Percentiles rank a stretch among this genome's conserved stretches.
Conservation (phyloP, 2,888 invertebrate genomes). For the Congeria kusceri region DNA sequence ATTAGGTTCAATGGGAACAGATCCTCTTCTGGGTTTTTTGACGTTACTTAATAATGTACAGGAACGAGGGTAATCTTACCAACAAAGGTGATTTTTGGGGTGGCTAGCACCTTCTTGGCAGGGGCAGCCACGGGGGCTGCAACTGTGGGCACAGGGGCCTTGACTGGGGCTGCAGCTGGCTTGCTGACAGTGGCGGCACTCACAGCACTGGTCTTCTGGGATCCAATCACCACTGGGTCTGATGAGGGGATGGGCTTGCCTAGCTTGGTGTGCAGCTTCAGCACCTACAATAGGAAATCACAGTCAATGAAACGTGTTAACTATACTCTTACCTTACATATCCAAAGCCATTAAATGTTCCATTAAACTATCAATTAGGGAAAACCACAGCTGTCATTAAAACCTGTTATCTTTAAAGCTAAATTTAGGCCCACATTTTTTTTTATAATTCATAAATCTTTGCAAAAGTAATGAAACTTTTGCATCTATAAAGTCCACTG, state of each 20-base stretch:
- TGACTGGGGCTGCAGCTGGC: conserved; percentile 48
- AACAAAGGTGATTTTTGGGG: conserved; percentile 94
- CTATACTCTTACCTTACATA: too few species aligned
- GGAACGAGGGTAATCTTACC: conserved; percentile 86
- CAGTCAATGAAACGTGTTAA: too few species aligned
- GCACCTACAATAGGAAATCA: conserved; percentile 86
- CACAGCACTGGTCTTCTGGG: conserved; percentile 67
- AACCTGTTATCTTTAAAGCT: too few species aligned
- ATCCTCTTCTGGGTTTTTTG: too few species aligned
- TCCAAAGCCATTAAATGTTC: too few species aligned
- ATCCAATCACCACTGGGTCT: conserved; percentile 93
- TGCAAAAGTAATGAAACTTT: too few species aligned
- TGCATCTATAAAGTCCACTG: too few species aligned
- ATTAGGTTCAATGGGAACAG: too few species aligned
- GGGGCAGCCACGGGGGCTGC: conserved; percentile 64
- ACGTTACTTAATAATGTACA: not conserved
- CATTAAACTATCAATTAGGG: too few species aligned
- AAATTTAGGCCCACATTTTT: too few species aligned
- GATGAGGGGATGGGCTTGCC: conserved; percentile 99
- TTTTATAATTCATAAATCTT: too few species aligned
- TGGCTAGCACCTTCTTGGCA: conserved; percentile 86
- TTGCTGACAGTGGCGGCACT: conserved; percentile 60
- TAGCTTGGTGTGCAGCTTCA: conserved; percentile 97
- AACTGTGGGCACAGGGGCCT: conserved; percentile 27
- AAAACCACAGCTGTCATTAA: too few species aligned